phyloP scores from a whole-genome alignment of 1,140 invertebrate species.

The Ptiloglossa arizonensis region DNA sequence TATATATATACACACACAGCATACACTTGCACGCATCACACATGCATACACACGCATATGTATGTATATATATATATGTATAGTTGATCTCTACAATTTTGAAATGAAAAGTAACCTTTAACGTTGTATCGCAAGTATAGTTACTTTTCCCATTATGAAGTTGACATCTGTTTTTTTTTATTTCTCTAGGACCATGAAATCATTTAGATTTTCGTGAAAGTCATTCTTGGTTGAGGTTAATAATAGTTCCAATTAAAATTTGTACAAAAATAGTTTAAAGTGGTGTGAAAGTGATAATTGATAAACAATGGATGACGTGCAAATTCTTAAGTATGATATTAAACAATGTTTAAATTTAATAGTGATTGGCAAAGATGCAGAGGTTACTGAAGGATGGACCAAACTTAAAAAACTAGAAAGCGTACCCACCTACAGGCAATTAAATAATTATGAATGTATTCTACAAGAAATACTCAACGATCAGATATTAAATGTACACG shows the following conservation, averaged over 20 bases:
- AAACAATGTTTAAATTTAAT: slow-evolving; percentile 59
- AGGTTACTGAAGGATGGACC: slow-evolving; percentile 64
- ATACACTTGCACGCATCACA: no score
- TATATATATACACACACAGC: no score
- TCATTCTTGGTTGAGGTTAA: slow-evolving; percentile 63
- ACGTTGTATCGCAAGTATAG: neutral
- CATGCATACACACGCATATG: no score
- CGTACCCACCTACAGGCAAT: slow-evolving; percentile 1
- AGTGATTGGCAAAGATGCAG: slow-evolving; percentile 52
- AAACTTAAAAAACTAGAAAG: slow-evolving; percentile 61
- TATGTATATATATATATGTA: no score
- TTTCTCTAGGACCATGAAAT: slow-evolving; percentile 43
- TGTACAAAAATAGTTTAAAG: slow-evolving; percentile 28
- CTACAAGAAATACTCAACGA: slow-evolving; percentile 43
- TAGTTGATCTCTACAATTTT: neutral
- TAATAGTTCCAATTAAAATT: slow-evolving; percentile 40
- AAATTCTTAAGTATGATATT: slow-evolving; percentile 41
- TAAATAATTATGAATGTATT: slow-evolving; percentile 34
- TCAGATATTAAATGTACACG: slow-evolving; percentile 61
- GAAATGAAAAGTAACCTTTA: neutral
- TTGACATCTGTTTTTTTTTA: slow-evolving; percentile 42
- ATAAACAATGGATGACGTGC: slow-evolving; percentile 52
- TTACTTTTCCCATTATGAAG: slow-evolving; percentile 12
- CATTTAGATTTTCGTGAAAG: slow-evolving; percentile 59
- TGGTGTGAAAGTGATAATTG: neutral